Percentiles rank a stretch among this genome's conserved stretches.
These are phyloP conservation scores for Anoplopoma fimbria DNA, from an alignment of 2,113 vertebrate species.

Conservation along the genomic window DNA sequence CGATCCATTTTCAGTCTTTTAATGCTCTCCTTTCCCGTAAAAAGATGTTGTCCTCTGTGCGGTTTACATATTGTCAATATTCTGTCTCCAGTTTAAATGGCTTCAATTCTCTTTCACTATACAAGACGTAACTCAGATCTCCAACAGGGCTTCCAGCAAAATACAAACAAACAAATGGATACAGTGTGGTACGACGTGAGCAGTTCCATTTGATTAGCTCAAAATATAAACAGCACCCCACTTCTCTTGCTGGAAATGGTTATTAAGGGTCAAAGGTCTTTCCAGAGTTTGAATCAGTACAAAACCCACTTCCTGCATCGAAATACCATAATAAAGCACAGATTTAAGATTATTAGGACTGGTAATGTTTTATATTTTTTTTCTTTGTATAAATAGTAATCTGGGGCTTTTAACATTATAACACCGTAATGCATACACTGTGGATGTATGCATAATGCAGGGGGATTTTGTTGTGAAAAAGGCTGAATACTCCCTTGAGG, in stretches of 20 bases:
- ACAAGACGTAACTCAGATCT: constrained; percentile 66
- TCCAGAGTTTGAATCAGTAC: not conserved
- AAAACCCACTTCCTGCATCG: not conserved
- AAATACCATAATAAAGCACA: not conserved
- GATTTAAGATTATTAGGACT: not conserved
- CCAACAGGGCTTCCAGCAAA: constrained; percentile 29
- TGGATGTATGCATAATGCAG: not conserved
- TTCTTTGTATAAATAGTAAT: not conserved
- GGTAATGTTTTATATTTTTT: not conserved
- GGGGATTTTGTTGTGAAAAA: not conserved
- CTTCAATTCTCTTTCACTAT: constrained; percentile 70
- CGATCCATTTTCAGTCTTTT: constrained; percentile 62
- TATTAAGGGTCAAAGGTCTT: not conserved
- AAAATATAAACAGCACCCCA: constrained; percentile 16
- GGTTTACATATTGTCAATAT: constrained; percentile 77
- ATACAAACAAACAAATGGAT: constrained; percentile 46
- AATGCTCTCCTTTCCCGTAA: constrained; percentile 62
- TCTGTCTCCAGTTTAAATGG: constrained; percentile 76
- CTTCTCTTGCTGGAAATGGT: not conserved
- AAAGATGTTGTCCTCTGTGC: constrained; percentile 65
- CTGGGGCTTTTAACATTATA: not conserved
- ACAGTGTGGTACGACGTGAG: not conserved
- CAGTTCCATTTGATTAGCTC: constrained; percentile 14
- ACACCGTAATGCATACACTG: not conserved
- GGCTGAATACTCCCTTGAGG: not conserved